Conservation (phyloP, 1,140 invertebrate genomes). For the Anoplophora glabripennis region DNA sequence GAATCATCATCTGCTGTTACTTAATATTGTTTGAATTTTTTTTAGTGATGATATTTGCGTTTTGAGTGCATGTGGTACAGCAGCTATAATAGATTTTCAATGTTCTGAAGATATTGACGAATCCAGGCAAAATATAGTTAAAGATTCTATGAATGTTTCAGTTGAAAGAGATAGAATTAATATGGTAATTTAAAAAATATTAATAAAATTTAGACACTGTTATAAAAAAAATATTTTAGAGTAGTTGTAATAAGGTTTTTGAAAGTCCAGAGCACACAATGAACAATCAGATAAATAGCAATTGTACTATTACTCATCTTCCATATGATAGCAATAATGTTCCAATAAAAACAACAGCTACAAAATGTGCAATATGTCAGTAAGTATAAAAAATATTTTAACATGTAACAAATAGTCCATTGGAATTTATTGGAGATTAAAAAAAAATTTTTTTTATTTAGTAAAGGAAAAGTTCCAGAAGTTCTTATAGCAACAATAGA, state of each 20-base stretch:
- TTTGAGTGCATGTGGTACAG: slow-evolving; percentile 89
- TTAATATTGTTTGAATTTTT: too few relatives aligned
- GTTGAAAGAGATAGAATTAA: not conserved
- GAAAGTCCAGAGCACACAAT: slow-evolving; percentile 42
- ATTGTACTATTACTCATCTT: slow-evolving; percentile 69
- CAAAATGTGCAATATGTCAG: slow-evolving; percentile 42
- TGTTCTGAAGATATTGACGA: slow-evolving; percentile 42
- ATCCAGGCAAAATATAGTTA: slow-evolving; percentile 5
- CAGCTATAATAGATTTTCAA: slow-evolving; percentile 74
- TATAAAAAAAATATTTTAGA: slow-evolving; percentile 17
- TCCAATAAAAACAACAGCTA: slow-evolving; percentile 55
- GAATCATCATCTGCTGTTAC: too few relatives aligned
- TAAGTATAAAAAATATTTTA: slow-evolving; percentile 24
- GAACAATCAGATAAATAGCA: slow-evolving; percentile 6
- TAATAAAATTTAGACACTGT: not conserved
- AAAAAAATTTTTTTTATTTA: slow-evolving; percentile 52
- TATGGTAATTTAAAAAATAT: not conserved
- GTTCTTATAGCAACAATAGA: slow-evolving; percentile 88
- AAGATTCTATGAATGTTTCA: not conserved
- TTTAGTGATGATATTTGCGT: slow-evolving; percentile 91
- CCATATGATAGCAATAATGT: slow-evolving; percentile 71
- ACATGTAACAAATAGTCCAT: too few relatives aligned
- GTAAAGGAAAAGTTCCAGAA: slow-evolving; percentile 82
- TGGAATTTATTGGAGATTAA: not conserved
- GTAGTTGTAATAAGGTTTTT: slow-evolving; percentile 20